Evolutionary conservation across 1,140 invertebrate species (phyloP).

Genomic region (Anastrepha ludens): DNA sequence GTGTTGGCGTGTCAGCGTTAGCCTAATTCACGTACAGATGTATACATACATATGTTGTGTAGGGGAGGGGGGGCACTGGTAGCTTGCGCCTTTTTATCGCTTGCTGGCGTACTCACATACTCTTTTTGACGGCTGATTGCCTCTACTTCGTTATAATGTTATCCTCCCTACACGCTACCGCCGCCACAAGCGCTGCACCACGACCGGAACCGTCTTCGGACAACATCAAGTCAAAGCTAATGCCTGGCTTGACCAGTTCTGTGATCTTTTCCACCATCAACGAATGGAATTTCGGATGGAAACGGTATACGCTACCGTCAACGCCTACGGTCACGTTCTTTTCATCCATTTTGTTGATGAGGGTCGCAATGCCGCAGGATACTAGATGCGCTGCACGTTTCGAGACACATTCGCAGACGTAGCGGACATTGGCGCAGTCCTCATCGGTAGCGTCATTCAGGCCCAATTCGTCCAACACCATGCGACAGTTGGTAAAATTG

Average conservation of each 20-base stretch:
- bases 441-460: conserved; percentile 83
- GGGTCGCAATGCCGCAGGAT: conserved; percentile 89
- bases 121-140: background rate
- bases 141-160: conserved; percentile 5
- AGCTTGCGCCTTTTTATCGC: conserved; percentile 24
- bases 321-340: conserved; percentile 95
- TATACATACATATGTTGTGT: conserved; percentile 39
- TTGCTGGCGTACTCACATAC: conserved; percentile 11
- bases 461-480: conserved; percentile 92
- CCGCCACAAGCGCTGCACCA: conserved; percentile 97
- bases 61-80: conserved; percentile 7
- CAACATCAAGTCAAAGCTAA: conserved; percentile 96
- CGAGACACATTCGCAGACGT: conserved; percentile 95
- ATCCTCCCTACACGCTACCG: conserved; percentile 82
- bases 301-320: conserved; percentile 98
- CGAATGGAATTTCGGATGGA: conserved; percentile 98
- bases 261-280: conserved; percentile 96
- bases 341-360: conserved; percentile 92
- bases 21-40: conserved; percentile 23
- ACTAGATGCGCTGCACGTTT: conserved; percentile 94
- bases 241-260: conserved; percentile 81
- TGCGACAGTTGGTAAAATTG: conserved; percentile 88
- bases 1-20: conserved; percentile 37
- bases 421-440: conserved; percentile 92
- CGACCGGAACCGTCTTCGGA: conserved; percentile 99